Evolutionary conservation across 2,888 invertebrate species (phyloP).

Genomic region (Diplolepis rosae): DNA sequence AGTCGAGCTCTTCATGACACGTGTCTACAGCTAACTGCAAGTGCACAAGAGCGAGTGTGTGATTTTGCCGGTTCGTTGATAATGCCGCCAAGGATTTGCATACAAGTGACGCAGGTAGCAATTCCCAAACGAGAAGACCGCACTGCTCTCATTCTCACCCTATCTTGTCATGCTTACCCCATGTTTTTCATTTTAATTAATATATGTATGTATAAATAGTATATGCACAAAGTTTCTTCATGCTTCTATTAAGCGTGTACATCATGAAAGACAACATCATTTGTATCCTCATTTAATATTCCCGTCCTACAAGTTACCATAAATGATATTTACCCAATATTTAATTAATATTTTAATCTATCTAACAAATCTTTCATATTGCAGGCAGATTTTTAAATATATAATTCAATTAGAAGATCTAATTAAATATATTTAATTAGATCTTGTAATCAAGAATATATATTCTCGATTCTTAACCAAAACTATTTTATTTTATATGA

Average conservation of each 20-base stretch:
- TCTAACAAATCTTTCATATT: background rate
- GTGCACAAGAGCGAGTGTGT: constrained; percentile 25
- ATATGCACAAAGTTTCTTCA: background rate
- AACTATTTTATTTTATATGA: too few relatives aligned
- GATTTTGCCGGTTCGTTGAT: constrained; percentile 10
- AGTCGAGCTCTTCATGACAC: constrained; percentile 23
- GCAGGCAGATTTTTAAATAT: background rate
- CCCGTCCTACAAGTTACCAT: background rate
- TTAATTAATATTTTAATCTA: constrained; percentile 4
- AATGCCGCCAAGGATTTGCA: constrained; percentile 5
- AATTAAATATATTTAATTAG: too few relatives aligned
- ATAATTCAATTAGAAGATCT: background rate
- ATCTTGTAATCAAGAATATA: too few relatives aligned
- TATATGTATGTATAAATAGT: background rate
- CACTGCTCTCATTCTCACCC: background rate
- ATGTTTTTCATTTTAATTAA: background rate
- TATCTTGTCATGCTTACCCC: background rate
- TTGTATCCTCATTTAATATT: constrained; percentile 23
- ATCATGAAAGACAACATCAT: constrained; percentile 16
- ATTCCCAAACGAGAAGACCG: constrained; percentile 17
- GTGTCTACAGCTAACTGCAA: constrained; percentile 20
- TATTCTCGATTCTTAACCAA: too few relatives aligned
- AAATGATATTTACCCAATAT: background rate
- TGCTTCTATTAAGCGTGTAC: background rate
- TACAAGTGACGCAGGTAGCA: constrained; percentile 21